These are phyloP conservation scores for Clupea harengus DNA, from an alignment of 2,113 vertebrate species.

Conservation along the genomic window DNA sequence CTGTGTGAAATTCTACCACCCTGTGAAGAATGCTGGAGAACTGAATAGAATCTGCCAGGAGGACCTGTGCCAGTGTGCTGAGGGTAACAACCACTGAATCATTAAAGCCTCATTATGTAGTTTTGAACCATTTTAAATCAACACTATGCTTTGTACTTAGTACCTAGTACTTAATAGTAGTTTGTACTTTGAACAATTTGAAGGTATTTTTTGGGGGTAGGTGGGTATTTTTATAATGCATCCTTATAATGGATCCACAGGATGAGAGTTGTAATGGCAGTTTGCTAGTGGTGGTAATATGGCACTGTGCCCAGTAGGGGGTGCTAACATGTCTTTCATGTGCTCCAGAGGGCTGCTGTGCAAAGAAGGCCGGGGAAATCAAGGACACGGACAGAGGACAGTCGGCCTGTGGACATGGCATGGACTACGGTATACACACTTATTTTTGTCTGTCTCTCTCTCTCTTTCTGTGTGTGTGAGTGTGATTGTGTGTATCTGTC, in stretches of 20 bases:
- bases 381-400: not conserved
- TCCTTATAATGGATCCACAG: no score
- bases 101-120: not conserved
- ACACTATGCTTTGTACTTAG: not conserved
- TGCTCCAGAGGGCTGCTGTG: conserved; percentile 8
- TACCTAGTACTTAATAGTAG: no score
- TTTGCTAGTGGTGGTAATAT: not conserved
- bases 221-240: no score
- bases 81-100: not conserved
- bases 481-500: no score
- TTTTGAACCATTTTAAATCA: not conserved
- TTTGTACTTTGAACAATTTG: no score
- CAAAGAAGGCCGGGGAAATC: not conserved
- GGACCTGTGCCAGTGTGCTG: conserved; percentile 40
- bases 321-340: not conserved
- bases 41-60: conserved; percentile 43
- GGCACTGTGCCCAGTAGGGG: not conserved
- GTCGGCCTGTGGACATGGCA: not conserved
- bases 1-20: conserved; percentile 51
- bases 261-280: no score
- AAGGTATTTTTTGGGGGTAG: not conserved
- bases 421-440: conserved; percentile 17
- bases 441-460: not conserved
- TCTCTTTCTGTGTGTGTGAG: not conserved
- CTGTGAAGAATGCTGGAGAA: conserved; percentile 19